Evolutionary conservation across 2,797 vertebrate genomes (phyloP).

Genomic region (Notolabrus celidotus): DNA sequence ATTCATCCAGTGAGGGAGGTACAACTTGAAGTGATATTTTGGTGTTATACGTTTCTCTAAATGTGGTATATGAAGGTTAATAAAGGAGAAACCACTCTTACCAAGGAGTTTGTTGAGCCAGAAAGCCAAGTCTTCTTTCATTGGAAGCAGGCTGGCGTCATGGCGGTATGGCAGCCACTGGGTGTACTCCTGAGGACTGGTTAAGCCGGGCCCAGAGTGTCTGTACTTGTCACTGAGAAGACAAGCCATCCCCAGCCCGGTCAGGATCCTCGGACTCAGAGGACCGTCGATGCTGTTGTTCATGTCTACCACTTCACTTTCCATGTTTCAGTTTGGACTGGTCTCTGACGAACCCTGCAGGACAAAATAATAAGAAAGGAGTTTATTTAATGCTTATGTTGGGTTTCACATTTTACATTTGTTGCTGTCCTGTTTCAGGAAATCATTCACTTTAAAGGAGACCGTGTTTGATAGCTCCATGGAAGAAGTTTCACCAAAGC

Average conservation of each 20-base stretch:
- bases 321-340: slow-evolving; percentile 51
- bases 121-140: slow-evolving; percentile 96
- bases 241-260: slow-evolving; percentile 85
- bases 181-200: slow-evolving; percentile 93
- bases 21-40: background rate
- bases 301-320: slow-evolving; percentile 50
- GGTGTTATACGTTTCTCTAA: background rate
- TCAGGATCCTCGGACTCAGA: slow-evolving; percentile 57
- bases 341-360: slow-evolving; percentile 23
- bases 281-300: slow-evolving; percentile 42
- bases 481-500: no score
- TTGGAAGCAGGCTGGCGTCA: slow-evolving; percentile 93
- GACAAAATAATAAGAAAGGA: background rate
- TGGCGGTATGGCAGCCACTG: slow-evolving; percentile 96
- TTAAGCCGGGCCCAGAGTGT: slow-evolving; percentile 88
- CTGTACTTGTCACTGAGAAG: slow-evolving; percentile 85
- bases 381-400: background rate
- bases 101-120: slow-evolving; percentile 94
- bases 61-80: background rate
- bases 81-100: slow-evolving; percentile 76
- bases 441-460: background rate
- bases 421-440: background rate
- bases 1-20: background rate
- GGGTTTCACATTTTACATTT: background rate
- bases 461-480: no score